Conservation (phyloP, 92 coral and sea anemone genomes). For the Epizoanthus illoricatus region DNA sequence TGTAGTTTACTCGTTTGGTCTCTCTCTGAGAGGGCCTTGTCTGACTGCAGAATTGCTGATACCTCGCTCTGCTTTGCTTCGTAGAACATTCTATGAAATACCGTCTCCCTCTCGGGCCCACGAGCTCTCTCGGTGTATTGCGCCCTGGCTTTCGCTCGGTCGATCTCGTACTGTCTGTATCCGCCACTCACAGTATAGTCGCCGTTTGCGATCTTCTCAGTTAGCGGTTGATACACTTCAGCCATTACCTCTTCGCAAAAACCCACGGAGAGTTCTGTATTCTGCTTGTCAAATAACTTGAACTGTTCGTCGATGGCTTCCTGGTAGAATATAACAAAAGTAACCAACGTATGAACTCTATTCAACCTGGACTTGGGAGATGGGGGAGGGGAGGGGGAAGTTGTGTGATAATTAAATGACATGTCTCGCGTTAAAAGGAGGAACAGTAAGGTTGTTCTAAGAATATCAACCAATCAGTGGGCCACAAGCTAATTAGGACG, state of each 20-base stretch:
- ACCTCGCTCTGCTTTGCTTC: slow-evolving; percentile 8
- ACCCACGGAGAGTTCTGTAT: slow-evolving; percentile 17
- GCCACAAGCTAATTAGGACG: too few relatives aligned
- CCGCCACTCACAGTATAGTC: slow-evolving; percentile 18
- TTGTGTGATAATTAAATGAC: too few relatives aligned
- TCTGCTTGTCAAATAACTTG: slow-evolving; percentile 6
- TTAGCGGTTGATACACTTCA: slow-evolving; percentile 22
- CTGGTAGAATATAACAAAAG: not conserved
- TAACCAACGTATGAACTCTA: too few relatives aligned
- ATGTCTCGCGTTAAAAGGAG: too few relatives aligned
- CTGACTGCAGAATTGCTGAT: slow-evolving; percentile 28
- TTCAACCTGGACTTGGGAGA: too few relatives aligned
- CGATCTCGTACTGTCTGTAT: slow-evolving; percentile 4
- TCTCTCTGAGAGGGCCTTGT: slow-evolving; percentile 13
- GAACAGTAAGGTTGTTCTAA: too few relatives aligned
- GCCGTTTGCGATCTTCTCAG: not conserved
- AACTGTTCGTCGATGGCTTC: slow-evolving; percentile 23
- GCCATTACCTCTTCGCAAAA: slow-evolving; percentile 12
- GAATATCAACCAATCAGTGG: too few relatives aligned
- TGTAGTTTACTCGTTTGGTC: not conserved
- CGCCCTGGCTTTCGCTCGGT: slow-evolving; percentile 23
- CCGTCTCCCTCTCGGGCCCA: slow-evolving; percentile 31
- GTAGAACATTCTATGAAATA: slow-evolving; percentile 19
- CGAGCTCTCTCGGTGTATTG: not conserved
- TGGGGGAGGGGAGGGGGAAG: too few relatives aligned